Conservation (phyloP, 2,888 invertebrate genomes). For the Phalera bucephala region DNA sequence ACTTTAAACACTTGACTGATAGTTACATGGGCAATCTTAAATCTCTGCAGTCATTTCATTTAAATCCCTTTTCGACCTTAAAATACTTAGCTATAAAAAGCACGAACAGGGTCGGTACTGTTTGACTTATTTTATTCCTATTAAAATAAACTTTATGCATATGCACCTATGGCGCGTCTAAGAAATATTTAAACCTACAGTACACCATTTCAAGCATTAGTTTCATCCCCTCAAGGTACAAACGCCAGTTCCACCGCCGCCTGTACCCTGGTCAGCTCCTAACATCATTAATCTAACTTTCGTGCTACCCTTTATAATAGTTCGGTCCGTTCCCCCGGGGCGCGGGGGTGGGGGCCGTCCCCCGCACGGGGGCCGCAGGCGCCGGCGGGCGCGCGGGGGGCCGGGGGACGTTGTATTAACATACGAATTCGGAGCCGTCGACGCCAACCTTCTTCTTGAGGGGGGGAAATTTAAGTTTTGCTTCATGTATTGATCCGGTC, state of each 20-base stretch:
- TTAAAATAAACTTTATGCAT: no score
- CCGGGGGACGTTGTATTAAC: constrained; percentile 65
- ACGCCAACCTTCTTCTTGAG: constrained; percentile 74
- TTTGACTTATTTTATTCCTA: no score
- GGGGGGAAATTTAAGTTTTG: constrained; percentile 80
- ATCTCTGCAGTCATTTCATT: no score
- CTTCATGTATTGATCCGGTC: constrained; percentile 75
- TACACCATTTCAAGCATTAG: no score
- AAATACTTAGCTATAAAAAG: no score
- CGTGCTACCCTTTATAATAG: constrained; percentile 84
- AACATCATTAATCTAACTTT: constrained; percentile 84
- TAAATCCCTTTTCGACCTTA: no score
- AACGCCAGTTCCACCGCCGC: constrained; percentile 26
- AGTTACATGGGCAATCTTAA: no score
- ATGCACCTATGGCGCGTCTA: no score
- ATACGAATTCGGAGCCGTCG: constrained; percentile 78
- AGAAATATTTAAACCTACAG: no score
- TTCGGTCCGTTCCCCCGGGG: constrained; percentile 73
- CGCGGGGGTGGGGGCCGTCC: constrained; percentile 14
- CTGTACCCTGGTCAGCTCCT: constrained; percentile 77
- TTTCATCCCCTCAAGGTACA: no score
- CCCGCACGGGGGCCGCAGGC: constrained; percentile 32
- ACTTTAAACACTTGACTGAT: no score
- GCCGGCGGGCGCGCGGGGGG: constrained; percentile 36
- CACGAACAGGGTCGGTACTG: no score